Conservation (phyloP, 2,888 invertebrate species). For the Phoronis australis region DNA sequence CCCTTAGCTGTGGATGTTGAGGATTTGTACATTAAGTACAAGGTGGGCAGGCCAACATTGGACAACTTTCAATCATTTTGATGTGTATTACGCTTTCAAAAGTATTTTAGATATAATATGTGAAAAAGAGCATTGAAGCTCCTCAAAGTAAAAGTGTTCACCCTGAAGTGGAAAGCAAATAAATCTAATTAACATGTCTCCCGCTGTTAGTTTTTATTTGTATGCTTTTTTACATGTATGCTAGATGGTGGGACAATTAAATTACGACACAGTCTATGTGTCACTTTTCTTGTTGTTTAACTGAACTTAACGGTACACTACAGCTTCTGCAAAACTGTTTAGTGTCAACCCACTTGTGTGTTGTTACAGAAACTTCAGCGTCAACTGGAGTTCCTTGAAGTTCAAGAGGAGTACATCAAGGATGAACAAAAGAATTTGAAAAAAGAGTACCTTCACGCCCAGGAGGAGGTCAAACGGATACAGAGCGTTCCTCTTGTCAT, state of each 20-base stretch:
- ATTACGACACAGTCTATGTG: too few species aligned
- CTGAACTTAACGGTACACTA: neutral
- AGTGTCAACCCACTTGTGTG: neutral
- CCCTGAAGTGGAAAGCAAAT: too few species aligned
- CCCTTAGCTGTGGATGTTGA: slow-evolving; percentile 68
- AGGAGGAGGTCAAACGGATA: slow-evolving; percentile 88
- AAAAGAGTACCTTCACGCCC: slow-evolving; percentile 97
- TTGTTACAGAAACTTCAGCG: slow-evolving; percentile 70
- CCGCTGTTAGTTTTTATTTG: neutral
- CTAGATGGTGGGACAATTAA: too few species aligned
- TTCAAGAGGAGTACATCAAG: slow-evolving; percentile 99
- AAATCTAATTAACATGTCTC: too few species aligned
- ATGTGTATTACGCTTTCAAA: too few species aligned
- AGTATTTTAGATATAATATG: too few species aligned
- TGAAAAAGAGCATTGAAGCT: too few species aligned
- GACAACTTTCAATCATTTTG: too few species aligned
- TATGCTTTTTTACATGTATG: neutral
- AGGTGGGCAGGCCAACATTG: slow-evolving; percentile 63
- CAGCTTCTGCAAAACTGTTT: neutral
- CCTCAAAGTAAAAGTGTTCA: too few species aligned
- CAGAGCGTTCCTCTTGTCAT: slow-evolving; percentile 98
- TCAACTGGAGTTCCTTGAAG: slow-evolving; percentile 93
- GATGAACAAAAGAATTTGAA: slow-evolving; percentile 98
- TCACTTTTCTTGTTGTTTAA: too few species aligned
- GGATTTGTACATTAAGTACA: slow-evolving; percentile 92